Base-by-base conservation (phyloP, 2,797 vertebrate species). In the Enteromius argenteus region DNA sequence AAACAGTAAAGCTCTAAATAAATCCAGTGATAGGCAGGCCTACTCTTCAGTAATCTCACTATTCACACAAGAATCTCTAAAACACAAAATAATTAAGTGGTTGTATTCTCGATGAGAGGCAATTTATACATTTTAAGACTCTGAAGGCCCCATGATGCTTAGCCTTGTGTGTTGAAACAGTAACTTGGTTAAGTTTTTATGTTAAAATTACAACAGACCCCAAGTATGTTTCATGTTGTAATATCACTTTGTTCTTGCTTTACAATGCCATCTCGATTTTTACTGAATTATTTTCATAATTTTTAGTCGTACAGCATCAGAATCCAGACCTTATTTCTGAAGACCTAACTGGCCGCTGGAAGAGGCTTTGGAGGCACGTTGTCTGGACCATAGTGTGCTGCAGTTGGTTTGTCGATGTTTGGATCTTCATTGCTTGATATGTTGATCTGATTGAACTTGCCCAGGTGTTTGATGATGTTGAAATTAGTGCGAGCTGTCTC, bases 401-500 rank as follows among this genome's bases (percentile, higher is more conserved):
- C 95, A 60, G 93, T 92, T 69, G 95, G 95, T 66, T 96, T 58
- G 0, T 98, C 91, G 11, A 96, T 94, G 89, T 97, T 97, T 81
- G 96, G 96, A 90, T 98, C 95, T 0, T 94, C 94, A 21, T 95
- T 94, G 85, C 92, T 91, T 80, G 91, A 79, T 0, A 91, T 94
- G 89, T 96, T 94, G 74, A 98, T 95, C 88, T 96, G 96, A 90
- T 97, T 97, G 89, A 90, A 92, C 92, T 97, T 98, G 86, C 96
- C 94, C 0, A 98, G 92, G 88, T 92, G 97, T 92, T 98, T 98
- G 68, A 98, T 96, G 88, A 98, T 95, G 85, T 87, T 95, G 78
- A 98, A 91, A 89, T 97, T 98, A 81, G 90, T 94, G 83, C 96
- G 96, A 56, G 97, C 97, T 0, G 96, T 97, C 93, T 97, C 96